Conservation (phyloP, 2,797 vertebrate genomes). For the Melanotaenia trifasciata region DNA sequence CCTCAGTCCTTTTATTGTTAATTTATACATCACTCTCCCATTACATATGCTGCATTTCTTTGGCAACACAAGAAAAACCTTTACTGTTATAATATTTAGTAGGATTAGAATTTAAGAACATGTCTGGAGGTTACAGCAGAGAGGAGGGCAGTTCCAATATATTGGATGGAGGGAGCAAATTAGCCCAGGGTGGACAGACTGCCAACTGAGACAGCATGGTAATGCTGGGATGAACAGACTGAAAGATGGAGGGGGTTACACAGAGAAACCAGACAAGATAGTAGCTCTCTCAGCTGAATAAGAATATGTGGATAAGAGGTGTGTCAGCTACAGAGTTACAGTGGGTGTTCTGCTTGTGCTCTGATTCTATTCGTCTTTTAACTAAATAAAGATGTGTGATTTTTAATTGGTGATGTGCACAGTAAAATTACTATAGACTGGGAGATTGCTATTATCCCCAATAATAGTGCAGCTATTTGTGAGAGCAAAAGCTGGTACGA, state of each 20-base stretch:
- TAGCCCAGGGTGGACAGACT: slow-evolving; percentile 75
- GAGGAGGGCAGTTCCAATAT: slow-evolving; percentile 61
- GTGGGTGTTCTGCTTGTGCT: slow-evolving; percentile 41
- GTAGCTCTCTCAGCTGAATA: slow-evolving; percentile 67
- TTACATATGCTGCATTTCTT: slow-evolving; percentile 44
- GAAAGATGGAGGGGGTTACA: slow-evolving; percentile 73
- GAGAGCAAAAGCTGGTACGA: slow-evolving; percentile 29
- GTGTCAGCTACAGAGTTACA: slow-evolving; percentile 35
- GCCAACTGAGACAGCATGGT: slow-evolving; percentile 79
- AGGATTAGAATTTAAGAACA: slow-evolving; percentile 47
- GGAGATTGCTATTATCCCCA: slow-evolving; percentile 40
- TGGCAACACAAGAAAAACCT: slow-evolving; percentile 34
- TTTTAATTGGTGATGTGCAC: slow-evolving; percentile 47
- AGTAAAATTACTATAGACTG: slow-evolving; percentile 42
- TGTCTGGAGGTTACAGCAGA: slow-evolving; percentile 52
- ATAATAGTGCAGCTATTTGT: slow-evolving; percentile 37
- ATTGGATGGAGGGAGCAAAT: slow-evolving; percentile 61
- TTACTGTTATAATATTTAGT: slow-evolving; percentile 54
- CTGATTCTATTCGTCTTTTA: slow-evolving; percentile 55
- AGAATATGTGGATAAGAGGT: slow-evolving; percentile 62
- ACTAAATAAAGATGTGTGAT: slow-evolving; percentile 62
- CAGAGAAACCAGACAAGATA: slow-evolving; percentile 61
- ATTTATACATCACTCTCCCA: slow-evolving; percentile 42
- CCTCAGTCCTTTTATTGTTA: slow-evolving; percentile 26
- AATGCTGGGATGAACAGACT: slow-evolving; percentile 79